These are phyloP conservation scores for Salvelinus alpinus DNA, from an alignment of 2,113 vertebrate genomes.

Conservation along the genomic window DNA sequence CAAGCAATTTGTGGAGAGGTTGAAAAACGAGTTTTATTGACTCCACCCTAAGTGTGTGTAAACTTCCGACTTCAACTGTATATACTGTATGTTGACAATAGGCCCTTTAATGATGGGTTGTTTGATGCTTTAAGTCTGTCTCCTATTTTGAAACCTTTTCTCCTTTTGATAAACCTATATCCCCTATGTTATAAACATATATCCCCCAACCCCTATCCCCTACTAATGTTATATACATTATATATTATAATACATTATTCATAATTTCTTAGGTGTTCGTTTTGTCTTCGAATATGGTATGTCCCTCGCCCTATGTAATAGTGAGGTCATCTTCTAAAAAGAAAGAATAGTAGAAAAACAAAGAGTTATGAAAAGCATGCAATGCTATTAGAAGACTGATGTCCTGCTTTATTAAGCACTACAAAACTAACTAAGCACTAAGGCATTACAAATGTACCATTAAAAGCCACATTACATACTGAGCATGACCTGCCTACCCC, in stretches of 20 bases:
- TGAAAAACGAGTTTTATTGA: too few species aligned
- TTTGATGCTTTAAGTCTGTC: background rate
- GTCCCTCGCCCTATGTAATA: background rate
- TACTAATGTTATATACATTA: too few species aligned
- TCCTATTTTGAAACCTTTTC: background rate
- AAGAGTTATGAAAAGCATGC: background rate
- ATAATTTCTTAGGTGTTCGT: background rate
- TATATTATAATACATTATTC: background rate
- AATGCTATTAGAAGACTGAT: background rate
- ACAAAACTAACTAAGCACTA: background rate
- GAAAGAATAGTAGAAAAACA: slow-evolving; percentile 3
- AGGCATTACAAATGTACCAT: background rate
- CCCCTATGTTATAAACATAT: background rate
- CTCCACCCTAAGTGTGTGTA: too few species aligned
- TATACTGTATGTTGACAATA: background rate
- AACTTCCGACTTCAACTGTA: too few species aligned
- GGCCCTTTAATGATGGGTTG: background rate
- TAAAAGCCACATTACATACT: background rate
- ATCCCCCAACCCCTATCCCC: background rate
- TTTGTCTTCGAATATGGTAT: background rate
- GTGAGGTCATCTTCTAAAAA: slow-evolving; percentile 2
- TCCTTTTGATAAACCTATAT: background rate
- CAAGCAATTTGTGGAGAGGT: too few species aligned
- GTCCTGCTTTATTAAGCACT: background rate
- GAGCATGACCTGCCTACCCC: background rate